Percentiles rank a stretch among this genome's conserved stretches.
Conservation (phyloP, 2,888 invertebrate species). For the Sclerodermus sp. region DNA sequence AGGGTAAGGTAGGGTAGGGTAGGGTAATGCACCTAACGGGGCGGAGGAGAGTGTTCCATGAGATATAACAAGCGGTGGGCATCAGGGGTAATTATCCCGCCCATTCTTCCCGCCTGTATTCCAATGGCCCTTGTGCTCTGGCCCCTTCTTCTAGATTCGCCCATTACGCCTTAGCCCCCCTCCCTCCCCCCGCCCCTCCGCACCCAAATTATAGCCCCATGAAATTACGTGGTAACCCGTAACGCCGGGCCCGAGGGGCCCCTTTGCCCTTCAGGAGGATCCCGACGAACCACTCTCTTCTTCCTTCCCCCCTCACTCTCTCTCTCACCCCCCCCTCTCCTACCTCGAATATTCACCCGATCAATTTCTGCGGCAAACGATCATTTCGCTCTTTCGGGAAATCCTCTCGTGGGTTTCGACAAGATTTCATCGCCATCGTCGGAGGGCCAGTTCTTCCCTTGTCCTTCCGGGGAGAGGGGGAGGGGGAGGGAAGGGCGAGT, state of each 20-base stretch:
- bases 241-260: slow-evolving; percentile 37
- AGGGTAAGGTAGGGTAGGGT: slow-evolving; percentile 2
- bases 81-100: slow-evolving; percentile 55
- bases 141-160: slow-evolving; percentile 15
- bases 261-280: slow-evolving; percentile 1
- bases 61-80: slow-evolving; percentile 53
- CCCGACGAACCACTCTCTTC: no score
- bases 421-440: no score
- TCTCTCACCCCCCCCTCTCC: no score
- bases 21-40: slow-evolving; percentile 26
- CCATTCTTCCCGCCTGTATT: slow-evolving; percentile 54
- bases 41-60: slow-evolving; percentile 33
- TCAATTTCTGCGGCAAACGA: no score
- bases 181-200: slow-evolving; percentile 14
- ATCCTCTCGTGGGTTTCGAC: no score
- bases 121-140: slow-evolving; percentile 25
- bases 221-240: slow-evolving; percentile 52
- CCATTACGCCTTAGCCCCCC: slow-evolving; percentile 5
- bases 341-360: no score
- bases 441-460: no score
- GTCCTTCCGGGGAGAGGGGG: slow-evolving; percentile 9
- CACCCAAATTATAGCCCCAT: slow-evolving; percentile 51
- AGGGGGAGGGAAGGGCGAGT: slow-evolving; percentile 1
- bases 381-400: no score
- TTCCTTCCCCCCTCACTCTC: slow-evolving; percentile 2